phyloP scores from a whole-genome alignment of 2,888 invertebrate species.

The Agrotis segetum region DNA sequence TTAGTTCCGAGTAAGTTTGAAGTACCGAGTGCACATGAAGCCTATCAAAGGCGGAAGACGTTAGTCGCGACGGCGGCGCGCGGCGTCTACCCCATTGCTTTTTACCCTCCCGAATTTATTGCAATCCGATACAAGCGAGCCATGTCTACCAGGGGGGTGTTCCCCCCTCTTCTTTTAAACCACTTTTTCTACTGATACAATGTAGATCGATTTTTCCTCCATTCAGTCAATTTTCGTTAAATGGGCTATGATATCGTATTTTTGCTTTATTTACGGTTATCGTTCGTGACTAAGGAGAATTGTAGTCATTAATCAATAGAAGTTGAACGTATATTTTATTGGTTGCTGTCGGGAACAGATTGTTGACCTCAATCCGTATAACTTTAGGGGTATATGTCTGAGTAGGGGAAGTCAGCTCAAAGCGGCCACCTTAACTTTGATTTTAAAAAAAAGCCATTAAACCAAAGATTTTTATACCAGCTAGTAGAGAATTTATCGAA shows the following conservation, averaged over 20 bases:
- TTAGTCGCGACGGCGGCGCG: slow-evolving; percentile 66
- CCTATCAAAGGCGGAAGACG: slow-evolving; percentile 81
- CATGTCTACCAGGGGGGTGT: slow-evolving; percentile 56
- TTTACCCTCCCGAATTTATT: slow-evolving; percentile 81
- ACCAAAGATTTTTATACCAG: too few species aligned
- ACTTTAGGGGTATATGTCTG: neutral
- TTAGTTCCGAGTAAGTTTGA: slow-evolving; percentile 41
- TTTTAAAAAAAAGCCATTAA: too few species aligned
- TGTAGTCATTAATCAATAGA: slow-evolving; percentile 34
- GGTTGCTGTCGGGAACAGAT: slow-evolving; percentile 9
- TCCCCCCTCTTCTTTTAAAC: slow-evolving; percentile 43
- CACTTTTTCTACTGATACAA: slow-evolving; percentile 44
- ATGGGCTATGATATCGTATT: slow-evolving; percentile 32
- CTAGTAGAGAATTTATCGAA: too few species aligned
- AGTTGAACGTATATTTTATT: slow-evolving; percentile 28
- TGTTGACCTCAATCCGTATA: slow-evolving; percentile 26
- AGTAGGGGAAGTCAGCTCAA: too few species aligned
- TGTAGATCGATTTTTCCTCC: slow-evolving; percentile 49
- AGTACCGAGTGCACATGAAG: slow-evolving; percentile 69
- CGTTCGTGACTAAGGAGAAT: slow-evolving; percentile 48
- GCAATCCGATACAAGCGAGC: slow-evolving; percentile 82
- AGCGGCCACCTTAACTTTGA: too few species aligned
- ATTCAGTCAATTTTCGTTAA: slow-evolving; percentile 39
- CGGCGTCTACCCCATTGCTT: slow-evolving; percentile 60
- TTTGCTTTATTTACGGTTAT: slow-evolving; percentile 51